These are phyloP conservation scores for Dolichallabes microphthalmus DNA, from an alignment of 2,113 vertebrate species.

Conservation along the genomic window DNA sequence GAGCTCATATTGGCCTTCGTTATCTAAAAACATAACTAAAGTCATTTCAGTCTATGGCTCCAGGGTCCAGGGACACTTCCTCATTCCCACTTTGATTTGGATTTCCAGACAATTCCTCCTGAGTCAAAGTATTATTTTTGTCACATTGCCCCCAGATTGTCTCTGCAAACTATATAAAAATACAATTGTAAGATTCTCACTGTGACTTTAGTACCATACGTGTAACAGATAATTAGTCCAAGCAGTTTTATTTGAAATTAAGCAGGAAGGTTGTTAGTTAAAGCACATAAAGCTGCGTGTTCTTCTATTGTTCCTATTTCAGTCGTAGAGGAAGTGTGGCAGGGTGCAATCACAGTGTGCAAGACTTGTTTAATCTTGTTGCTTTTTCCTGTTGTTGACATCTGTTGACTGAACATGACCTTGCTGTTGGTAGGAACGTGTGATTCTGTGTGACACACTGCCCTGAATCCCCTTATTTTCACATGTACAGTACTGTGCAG, in stretches of 20 bases:
- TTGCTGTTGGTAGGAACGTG: neutral
- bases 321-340: constrained; percentile 25
- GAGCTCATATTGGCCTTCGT: neutral
- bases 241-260: neutral
- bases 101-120: neutral
- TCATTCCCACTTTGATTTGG: neutral
- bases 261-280: neutral
- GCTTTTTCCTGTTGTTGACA: constrained; percentile 29
- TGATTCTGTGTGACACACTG: neutral
- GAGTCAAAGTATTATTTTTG: neutral
- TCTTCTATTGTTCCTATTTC: neutral
- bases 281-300: neutral
- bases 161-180: neutral
- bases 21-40: neutral
- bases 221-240: neutral
- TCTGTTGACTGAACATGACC: neutral
- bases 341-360: neutral
- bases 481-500: neutral
- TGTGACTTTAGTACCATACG: neutral
- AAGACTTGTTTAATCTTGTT: neutral
- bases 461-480: neutral
- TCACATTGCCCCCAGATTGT: neutral
- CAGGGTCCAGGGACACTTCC: neutral
- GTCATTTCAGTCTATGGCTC: neutral
- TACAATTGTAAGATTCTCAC: neutral